phyloP scores from a whole-genome alignment of 2,797 vertebrate genomes.

The Darevskia nairensis region DNA sequence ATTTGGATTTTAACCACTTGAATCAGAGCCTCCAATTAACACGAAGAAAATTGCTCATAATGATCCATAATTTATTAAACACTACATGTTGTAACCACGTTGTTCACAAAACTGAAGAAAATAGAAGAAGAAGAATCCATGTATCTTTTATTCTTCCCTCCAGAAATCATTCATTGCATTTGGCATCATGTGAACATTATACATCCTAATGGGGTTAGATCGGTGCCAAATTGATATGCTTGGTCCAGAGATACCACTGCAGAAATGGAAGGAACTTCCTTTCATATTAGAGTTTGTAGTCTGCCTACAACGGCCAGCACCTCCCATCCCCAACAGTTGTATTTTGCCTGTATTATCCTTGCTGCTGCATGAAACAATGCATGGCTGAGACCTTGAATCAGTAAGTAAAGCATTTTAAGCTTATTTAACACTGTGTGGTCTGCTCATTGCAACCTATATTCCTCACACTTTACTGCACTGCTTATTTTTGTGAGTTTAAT shows the following conservation, averaged over 20 bases:
- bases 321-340: too few relatives aligned
- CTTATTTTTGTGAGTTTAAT: too few relatives aligned
- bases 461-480: too few relatives aligned
- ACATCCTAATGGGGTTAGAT: background rate
- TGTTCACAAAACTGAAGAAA: slow-evolving; percentile 24
- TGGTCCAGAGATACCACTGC: background rate
- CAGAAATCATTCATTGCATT: background rate
- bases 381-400: too few relatives aligned
- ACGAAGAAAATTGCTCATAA: slow-evolving; percentile 42
- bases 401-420: too few relatives aligned
- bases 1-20: slow-evolving; percentile 11
- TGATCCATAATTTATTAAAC: slow-evolving; percentile 47
- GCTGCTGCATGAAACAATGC: too few relatives aligned
- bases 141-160: slow-evolving; percentile 22
- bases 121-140: slow-evolving; percentile 10
- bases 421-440: too few relatives aligned
- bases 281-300: background rate
- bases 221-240: background rate
- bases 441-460: too few relatives aligned
- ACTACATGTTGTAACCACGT: background rate
- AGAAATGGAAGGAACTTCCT: background rate
- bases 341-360: too few relatives aligned
- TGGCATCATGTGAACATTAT: background rate
- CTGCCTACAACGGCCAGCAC: background rate
- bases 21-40: slow-evolving; percentile 34